Evolutionary conservation across 2,888 invertebrate species (phyloP), one percentile per base, ranked within the genome.

Genomic region (Agonopterix arenella): DNA sequence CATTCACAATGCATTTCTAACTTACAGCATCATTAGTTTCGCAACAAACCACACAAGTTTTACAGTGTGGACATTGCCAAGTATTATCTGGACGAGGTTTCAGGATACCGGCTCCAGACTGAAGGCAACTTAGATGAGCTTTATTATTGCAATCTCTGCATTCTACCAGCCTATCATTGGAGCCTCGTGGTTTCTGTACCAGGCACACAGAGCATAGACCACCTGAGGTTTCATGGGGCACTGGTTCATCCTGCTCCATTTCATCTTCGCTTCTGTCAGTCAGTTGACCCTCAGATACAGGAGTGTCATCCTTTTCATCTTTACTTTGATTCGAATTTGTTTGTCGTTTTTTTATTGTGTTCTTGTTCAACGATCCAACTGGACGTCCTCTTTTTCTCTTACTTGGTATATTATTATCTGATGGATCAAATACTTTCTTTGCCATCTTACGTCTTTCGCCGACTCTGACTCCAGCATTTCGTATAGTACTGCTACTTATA

Each of bases 1-100:
- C 4, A 13, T 13, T 11, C 8, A 13, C 43, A 11, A n/a, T 43
- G 13, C 8, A 43, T 43, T 8, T n/a, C 18, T 11, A 46, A 91
- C 93, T 91, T 88, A 94, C 92, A 72, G 92, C 92, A 80, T 93
- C 93, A 62, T 92, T 92, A 8, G 94, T 93, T 83, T 96, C 95
- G 62, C 92, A 93, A 70, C 97, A 97, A 42, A 95, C 89, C 45
- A 92, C 92, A 79, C 98, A 98, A 9, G 93, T 95, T 79, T 96
- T 97, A 68, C 97, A 98, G 70, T 95, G 94, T 48, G 95, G 94
- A 73, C 98, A 98, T 65, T 96, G 96, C 96, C 96, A 98, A 36
- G 93, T 92, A 59, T 92, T 92, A 59, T 93, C 92, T 42, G 91
- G 91, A 45, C 91, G 81, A 59, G 92, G 90, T 69, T 93, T 91